Conservation (phyloP, 2,113 vertebrate species). For the Spea bombifrons region DNA sequence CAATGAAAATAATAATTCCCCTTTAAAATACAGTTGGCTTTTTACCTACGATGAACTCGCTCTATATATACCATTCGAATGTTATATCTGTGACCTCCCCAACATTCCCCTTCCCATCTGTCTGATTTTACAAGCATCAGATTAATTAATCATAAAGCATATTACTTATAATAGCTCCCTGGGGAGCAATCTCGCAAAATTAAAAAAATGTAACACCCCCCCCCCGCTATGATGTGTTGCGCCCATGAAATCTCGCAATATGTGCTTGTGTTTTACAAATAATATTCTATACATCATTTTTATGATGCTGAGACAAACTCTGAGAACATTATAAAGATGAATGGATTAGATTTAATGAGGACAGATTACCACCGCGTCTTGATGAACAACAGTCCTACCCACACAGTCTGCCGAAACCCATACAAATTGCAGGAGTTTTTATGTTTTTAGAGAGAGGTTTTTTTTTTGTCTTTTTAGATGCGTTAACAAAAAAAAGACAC, state of each 20-base stretch:
- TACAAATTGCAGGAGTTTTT: constrained; percentile 7
- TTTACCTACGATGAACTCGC: no score
- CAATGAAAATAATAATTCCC: no score
- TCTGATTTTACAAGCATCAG: constrained; percentile 38
- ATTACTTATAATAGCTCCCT: constrained; percentile 29
- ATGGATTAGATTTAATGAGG: constrained; percentile 45
- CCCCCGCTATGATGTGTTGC: neutral
- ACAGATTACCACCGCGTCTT: constrained; percentile 41
- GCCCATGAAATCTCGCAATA: constrained; percentile 29
- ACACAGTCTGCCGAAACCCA: constrained; percentile 18
- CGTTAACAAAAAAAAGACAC: no score
- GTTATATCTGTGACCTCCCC: constrained; percentile 7
- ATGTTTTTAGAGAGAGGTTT: constrained; percentile 1
- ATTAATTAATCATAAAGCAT: constrained; percentile 39
- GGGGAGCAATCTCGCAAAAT: constrained; percentile 19
- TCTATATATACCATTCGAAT: no score
- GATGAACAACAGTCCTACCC: constrained; percentile 36
- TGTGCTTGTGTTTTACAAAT: constrained; percentile 27
- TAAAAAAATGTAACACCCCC: neutral
- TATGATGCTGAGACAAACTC: constrained; percentile 35
- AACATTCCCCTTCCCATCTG: neutral
- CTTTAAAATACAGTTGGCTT: no score
- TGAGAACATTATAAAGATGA: constrained; percentile 44
- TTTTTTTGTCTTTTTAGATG: neutral
- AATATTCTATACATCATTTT: constrained; percentile 45